Percentiles rank a stretch among this genome's conserved stretches.
phyloP scores from a whole-genome alignment of 2,797 vertebrate species.

The Hemitrygon akajei region DNA sequence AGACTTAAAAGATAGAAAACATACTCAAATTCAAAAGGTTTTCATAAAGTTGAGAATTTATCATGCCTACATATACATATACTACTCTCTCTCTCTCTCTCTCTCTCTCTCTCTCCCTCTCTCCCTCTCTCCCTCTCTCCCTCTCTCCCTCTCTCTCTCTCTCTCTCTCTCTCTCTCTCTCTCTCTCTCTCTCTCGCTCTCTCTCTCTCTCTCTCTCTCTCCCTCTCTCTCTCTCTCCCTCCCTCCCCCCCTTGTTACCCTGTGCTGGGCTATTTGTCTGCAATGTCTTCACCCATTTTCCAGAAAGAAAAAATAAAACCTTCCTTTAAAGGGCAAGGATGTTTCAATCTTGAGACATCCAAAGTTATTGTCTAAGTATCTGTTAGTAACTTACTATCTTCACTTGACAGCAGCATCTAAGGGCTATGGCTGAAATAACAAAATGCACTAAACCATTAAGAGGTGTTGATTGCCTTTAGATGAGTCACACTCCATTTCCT shows the following conservation, averaged over 20 bases:
- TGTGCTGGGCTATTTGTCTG: neutral
- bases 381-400: neutral
- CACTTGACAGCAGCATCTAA: neutral
- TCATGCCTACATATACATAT: neutral
- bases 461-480: neutral
- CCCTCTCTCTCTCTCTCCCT: no score
- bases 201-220: no score
- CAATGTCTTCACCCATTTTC: neutral
- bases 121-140: no score
- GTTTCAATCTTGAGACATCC: neutral
- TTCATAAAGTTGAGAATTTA: neutral
- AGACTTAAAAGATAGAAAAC: neutral
- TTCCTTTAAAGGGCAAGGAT: neutral
- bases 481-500: neutral
- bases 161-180: no score
- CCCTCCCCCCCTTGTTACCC: no score
- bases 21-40: neutral
- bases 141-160: no score
- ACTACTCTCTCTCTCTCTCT: no score
- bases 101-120: no score
- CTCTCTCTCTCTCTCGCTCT: no score
- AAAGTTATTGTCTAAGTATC: neutral
- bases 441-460: neutral
- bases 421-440: neutral
- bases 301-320: neutral